phyloP scores from a whole-genome alignment of 2,797 vertebrate species.

The Fringilla coelebs region DNA sequence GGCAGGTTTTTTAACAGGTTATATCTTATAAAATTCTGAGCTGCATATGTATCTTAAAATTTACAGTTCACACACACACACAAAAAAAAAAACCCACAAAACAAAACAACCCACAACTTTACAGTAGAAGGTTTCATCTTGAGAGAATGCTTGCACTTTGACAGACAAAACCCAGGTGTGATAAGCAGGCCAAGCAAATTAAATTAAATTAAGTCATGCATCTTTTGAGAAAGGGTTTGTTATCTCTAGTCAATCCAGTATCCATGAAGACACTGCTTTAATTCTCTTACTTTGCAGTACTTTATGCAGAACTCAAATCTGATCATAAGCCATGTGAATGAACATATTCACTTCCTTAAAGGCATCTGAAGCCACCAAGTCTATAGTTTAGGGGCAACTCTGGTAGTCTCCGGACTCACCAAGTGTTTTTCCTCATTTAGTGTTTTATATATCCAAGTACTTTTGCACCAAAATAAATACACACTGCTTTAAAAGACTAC shows the following conservation, averaged over 20 bases:
- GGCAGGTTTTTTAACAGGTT: not conserved
- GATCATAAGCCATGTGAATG: not conserved
- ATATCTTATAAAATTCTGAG: not conserved
- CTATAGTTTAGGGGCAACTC: not conserved
- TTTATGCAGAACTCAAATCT: not conserved
- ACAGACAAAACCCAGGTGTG: not conserved
- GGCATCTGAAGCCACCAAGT: not conserved
- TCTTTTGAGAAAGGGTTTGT: not conserved
- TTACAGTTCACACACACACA: rapidly evolving
- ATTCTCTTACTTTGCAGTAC: not conserved
- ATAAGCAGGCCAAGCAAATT: not conserved
- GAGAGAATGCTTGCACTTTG: not conserved
- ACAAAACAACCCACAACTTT: not conserved
- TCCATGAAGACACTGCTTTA: not conserved
- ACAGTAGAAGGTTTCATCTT: not conserved
- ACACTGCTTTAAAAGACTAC: not conserved
- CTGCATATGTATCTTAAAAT: not conserved
- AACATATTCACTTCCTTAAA: not conserved
- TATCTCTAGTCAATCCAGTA: not conserved
- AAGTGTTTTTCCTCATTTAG: not conserved
- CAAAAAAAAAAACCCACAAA: too few relatives aligned
- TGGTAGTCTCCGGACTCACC: not conserved
- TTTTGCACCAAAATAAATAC: not conserved
- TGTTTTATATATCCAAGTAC: not conserved
- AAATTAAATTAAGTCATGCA: not conserved